A percentile compares a stretch with the other conserved stretches of the same genome.
Conservation (phyloP, 2,113 vertebrate genomes). For the Apodemus sylvaticus region DNA sequence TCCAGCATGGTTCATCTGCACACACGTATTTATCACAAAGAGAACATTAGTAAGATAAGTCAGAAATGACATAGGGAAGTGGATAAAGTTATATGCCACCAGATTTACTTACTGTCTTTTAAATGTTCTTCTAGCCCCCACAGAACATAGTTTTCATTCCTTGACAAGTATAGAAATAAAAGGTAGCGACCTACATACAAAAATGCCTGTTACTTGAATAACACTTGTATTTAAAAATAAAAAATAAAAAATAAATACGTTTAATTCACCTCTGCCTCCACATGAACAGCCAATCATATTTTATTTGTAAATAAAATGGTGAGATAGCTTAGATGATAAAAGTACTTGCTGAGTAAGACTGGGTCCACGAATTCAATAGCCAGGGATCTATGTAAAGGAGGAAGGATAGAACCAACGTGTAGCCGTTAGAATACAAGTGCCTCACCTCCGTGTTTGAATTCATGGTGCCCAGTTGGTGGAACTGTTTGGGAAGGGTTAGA, state of each 20-base stretch:
- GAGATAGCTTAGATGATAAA: not conserved
- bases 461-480: not conserved
- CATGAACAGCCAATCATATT: not conserved
- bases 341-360: not conserved
- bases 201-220: not conserved
- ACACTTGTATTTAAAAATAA: not conserved
- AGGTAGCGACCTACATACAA: not conserved
- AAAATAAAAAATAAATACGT: not conserved
- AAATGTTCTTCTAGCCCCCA: not conserved
- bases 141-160: not conserved
- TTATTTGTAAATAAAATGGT: not conserved
- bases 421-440: not conserved
- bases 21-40: not conserved
- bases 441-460: not conserved
- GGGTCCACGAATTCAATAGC: no score
- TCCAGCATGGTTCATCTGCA: conserved; percentile 22
- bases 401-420: not conserved
- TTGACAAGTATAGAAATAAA: not conserved
- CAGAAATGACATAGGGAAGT: not conserved
- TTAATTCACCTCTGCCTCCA: not conserved
- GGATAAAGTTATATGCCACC: not conserved
- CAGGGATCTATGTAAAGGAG: not conserved
- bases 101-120: not conserved
- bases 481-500: not conserved
- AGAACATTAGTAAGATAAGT: not conserved